Percentiles rank a stretch among this genome's conserved stretches.
These are phyloP conservation scores for Salvator merianae DNA, from an alignment of 2,113 vertebrate genomes.

Conservation along the genomic window DNA sequence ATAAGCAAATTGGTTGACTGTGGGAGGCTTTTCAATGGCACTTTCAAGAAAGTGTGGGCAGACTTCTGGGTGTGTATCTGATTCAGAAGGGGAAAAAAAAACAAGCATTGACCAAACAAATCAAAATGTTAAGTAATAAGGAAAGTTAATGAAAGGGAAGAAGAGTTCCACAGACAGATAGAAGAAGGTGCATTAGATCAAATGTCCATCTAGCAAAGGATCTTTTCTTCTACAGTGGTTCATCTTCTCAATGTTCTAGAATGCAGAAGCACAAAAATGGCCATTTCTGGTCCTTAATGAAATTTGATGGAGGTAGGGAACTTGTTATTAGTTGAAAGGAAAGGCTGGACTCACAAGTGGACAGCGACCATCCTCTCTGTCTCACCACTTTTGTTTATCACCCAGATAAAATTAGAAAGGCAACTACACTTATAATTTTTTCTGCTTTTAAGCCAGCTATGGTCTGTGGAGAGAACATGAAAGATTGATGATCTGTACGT, in stretches of 20 bases:
- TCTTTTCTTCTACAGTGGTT: neutral
- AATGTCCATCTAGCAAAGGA: neutral
- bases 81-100: conserved; percentile 32
- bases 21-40: too few species aligned
- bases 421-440: neutral
- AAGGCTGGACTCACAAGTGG: neutral
- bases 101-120: neutral
- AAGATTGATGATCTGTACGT: too few species aligned
- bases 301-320: neutral
- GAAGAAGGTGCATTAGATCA: neutral
- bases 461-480: too few species aligned
- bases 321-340: too few species aligned
- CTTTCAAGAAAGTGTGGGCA: neutral
- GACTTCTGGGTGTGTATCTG: conserved; percentile 44
- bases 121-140: neutral
- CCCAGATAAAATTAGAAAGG: neutral
- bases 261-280: neutral
- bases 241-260: neutral
- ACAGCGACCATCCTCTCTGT: neutral
- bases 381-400: neutral
- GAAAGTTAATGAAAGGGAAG: conserved; percentile 29
- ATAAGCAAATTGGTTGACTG: too few species aligned
- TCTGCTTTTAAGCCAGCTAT: too few species aligned
- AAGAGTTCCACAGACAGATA: conserved; percentile 35
- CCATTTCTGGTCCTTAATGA: neutral